Conservation (phyloP, 2,113 vertebrate genomes). For the Pelecanus crispus region DNA sequence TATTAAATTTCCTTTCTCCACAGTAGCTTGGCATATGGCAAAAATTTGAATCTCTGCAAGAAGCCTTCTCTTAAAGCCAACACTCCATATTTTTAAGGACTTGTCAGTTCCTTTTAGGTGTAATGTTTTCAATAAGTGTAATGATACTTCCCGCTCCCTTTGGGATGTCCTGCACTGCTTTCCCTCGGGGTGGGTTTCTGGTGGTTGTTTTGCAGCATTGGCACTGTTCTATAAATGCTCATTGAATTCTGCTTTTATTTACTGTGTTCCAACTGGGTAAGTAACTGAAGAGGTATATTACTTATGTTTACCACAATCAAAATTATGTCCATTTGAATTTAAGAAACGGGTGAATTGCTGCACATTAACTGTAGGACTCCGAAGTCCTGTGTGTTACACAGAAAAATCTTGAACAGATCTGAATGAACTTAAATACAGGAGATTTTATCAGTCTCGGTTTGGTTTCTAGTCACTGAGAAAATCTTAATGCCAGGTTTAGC, state of each 20-base stretch:
- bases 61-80: neutral
- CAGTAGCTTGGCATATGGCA: neutral
- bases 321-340: neutral
- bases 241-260: neutral
- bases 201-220: neutral
- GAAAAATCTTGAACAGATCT: neutral
- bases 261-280: neutral
- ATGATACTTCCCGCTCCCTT: neutral
- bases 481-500: neutral
- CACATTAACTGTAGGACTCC: neutral
- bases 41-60: neutral
- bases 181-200: neutral
- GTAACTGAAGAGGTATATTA: neutral
- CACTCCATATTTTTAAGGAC: neutral
- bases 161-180: neutral
- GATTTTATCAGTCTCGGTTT: neutral
- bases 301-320: neutral
- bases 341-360: neutral
- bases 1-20: neutral
- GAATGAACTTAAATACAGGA: neutral
- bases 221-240: neutral
- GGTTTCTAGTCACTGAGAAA: neutral
- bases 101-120: neutral
- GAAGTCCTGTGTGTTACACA: neutral
- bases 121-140: neutral